Percentiles rank a stretch among this genome's conserved stretches.
Conservation (phyloP, 1,140 invertebrate genomes). For the Yoshiicerus persimilis region DNA sequence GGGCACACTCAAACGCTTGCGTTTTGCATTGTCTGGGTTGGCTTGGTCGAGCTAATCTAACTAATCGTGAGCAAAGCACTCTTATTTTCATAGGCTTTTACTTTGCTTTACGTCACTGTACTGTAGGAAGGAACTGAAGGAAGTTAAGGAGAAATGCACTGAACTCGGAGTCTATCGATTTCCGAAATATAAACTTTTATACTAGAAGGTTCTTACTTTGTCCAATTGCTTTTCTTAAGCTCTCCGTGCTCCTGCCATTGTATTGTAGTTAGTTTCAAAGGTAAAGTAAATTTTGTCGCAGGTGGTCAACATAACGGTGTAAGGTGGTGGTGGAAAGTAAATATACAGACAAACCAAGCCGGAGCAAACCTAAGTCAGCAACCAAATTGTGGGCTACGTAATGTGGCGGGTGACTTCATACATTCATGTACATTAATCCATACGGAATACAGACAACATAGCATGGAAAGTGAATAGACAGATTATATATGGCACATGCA, state of each 20-base stretch:
- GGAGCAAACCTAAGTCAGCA: neutral
- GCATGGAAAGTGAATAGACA: too few relatives aligned
- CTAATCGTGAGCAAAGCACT: neutral
- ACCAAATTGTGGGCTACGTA: neutral
- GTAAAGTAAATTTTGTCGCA: constrained; percentile 8
- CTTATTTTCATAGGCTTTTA: neutral
- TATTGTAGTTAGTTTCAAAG: neutral
- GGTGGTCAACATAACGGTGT: neutral
- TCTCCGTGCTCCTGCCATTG: neutral
- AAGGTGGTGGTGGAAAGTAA: neutral
- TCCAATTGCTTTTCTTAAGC: neutral
- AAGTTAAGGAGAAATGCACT: constrained; percentile 8
- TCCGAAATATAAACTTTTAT: neutral
- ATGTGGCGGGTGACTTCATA: neutral
- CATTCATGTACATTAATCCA: neutral
- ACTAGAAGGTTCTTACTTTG: neutral
- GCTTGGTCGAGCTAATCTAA: neutral
- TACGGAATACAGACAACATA: neutral
- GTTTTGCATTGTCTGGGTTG: neutral
- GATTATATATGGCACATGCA: too few relatives aligned
- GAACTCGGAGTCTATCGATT: neutral
- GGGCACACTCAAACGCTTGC: constrained; percentile 11
- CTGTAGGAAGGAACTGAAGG: neutral
- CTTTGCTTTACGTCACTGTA: neutral
- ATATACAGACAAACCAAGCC: neutral